A percentile compares a stretch with the other conserved stretches of the same genome.
Conservation (phyloP, 2,888 invertebrate species). For the Mimas tiliae region DNA sequence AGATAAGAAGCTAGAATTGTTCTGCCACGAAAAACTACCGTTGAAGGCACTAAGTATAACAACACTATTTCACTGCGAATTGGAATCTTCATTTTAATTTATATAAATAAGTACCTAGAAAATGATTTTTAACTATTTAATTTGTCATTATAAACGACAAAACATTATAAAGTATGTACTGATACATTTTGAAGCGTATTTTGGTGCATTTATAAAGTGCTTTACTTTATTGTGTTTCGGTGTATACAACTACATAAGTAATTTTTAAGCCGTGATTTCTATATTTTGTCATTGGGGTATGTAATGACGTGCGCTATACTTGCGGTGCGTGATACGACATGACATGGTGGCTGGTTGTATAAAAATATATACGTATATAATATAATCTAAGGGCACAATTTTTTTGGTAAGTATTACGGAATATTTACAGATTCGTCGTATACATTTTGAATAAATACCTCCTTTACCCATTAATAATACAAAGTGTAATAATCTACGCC, state of each 20-base stretch:
- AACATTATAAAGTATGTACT: no score
- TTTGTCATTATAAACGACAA: no score
- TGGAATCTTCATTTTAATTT: no score
- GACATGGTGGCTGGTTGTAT: conserved; percentile 63
- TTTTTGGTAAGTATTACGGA: background rate
- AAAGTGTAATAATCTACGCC: no score
- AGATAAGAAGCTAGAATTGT: no score
- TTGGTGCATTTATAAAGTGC: conserved; percentile 3
- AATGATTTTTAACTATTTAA: no score
- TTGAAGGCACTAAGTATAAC: no score
- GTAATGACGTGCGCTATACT: conserved; percentile 27
- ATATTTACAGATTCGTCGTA: background rate
- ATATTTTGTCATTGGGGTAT: background rate
- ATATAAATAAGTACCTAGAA: no score
- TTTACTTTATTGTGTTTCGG: background rate
- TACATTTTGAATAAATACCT: no score
- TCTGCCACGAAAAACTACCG: no score
- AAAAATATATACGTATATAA: conserved; percentile 26
- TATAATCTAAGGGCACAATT: conserved; percentile 22
- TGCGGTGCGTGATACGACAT: conserved; percentile 43
- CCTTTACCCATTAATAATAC: no score
- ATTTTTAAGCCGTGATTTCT: conserved; percentile 1
- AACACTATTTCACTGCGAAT: no score
- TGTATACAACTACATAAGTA: background rate
- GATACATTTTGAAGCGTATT: background rate